A percentile compares a stretch with the other conserved stretches of the same genome.
Evolutionary conservation across 2,888 invertebrate genomes (phyloP).

Genomic region (Euphydryas editha): DNA sequence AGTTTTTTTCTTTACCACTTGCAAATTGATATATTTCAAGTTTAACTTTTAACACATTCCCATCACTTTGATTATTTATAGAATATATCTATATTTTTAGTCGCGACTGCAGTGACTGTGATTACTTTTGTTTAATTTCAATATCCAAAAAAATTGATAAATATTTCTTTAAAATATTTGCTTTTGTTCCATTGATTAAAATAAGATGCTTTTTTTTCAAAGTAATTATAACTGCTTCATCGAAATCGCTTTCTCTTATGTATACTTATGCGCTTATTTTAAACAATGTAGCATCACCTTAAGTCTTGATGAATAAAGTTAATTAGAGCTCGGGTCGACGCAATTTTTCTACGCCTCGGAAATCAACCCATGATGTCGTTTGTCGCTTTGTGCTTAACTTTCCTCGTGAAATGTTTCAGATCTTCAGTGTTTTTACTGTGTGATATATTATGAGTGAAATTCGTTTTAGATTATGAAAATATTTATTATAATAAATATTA

Average conservation of each 20-base stretch:
- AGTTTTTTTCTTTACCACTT: too few species aligned
- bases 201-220: not conserved
- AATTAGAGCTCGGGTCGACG: constrained; percentile 40
- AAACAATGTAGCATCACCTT: constrained; percentile 9
- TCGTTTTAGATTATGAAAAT: not conserved
- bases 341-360: constrained; percentile 35
- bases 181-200: not conserved
- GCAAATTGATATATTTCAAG: too few species aligned
- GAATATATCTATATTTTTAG: too few species aligned
- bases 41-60: too few species aligned
- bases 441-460: not conserved
- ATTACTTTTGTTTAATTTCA: too few species aligned
- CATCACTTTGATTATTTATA: too few species aligned
- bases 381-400: constrained; percentile 22
- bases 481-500: not conserved
- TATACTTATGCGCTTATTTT: constrained; percentile 1
- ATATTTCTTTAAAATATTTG: too few species aligned
- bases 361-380: constrained; percentile 25
- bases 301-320: constrained; percentile 45
- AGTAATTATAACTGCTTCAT: not conserved
- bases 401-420: not conserved
- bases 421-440: not conserved
- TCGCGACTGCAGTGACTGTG: too few species aligned
- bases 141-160: too few species aligned
- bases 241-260: not conserved